phyloP scores from a whole-genome alignment of 2,113 vertebrate genomes.

The Mirounga angustirostris region DNA sequence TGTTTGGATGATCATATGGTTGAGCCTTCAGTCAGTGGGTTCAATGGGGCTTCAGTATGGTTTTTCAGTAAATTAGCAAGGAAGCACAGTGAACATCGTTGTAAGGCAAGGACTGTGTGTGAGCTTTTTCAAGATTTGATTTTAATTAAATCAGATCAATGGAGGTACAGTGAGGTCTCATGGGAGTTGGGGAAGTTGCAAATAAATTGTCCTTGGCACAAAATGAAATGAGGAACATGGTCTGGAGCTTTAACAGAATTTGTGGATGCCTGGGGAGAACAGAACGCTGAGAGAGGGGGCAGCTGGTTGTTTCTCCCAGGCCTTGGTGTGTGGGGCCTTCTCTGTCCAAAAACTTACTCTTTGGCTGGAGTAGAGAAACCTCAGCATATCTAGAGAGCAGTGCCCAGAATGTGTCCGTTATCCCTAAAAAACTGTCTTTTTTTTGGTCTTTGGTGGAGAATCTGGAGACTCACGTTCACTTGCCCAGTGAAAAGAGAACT shows the following conservation, averaged over 20 bases:
- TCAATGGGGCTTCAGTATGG: background rate
- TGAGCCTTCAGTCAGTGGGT: background rate
- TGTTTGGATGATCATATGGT: background rate
- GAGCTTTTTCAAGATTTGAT: conserved; percentile 37
- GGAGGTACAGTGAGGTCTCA: background rate
- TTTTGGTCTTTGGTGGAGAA: background rate
- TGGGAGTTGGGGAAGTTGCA: background rate
- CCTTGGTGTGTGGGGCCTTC: background rate
- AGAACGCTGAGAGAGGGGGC: background rate
- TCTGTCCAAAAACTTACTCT: background rate
- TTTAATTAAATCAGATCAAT: conserved; percentile 55
- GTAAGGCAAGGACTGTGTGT: background rate
- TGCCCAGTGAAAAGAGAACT: background rate
- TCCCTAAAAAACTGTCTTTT: background rate
- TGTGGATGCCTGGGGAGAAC: background rate
- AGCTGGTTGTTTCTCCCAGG: background rate
- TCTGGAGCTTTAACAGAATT: background rate
- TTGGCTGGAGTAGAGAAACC: background rate
- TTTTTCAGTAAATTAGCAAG: conserved; percentile 2
- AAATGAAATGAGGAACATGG: conserved; percentile 9
- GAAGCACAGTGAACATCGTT: background rate
- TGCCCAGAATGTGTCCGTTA: too few relatives aligned
- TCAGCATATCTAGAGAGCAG: background rate
- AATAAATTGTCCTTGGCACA: background rate
- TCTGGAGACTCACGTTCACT: background rate